These are phyloP conservation scores for Cynopterus brachyotis DNA, from an alignment of 2,113 vertebrate genomes.

Conservation along the genomic window DNA sequence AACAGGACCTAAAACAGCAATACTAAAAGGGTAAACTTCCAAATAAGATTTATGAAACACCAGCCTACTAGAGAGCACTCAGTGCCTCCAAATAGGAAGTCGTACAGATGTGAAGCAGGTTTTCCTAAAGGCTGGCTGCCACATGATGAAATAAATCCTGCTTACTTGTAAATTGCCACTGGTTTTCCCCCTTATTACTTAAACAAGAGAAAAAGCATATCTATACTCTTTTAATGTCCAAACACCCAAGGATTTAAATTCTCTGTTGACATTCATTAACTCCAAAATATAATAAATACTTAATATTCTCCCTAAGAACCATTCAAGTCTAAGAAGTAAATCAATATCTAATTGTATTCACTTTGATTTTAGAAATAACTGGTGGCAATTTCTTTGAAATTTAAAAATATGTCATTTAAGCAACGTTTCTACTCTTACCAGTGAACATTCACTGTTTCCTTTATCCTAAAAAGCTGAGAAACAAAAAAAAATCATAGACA, in stretches of 20 bases:
- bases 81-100: background rate
- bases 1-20: background rate
- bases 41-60: background rate
- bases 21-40: background rate
- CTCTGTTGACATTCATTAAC: background rate
- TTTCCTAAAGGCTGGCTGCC: background rate
- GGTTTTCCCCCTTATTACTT: background rate
- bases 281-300: background rate
- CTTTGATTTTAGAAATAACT: background rate
- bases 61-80: background rate
- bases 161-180: background rate
- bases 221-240: background rate
- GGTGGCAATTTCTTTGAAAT: constrained; percentile 10
- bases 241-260: background rate
- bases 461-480: background rate
- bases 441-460: background rate
- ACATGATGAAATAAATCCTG: background rate
- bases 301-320: background rate
- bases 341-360: background rate
- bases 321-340: background rate
- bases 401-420: background rate
- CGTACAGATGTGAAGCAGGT: background rate
- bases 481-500: background rate
- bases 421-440: constrained; percentile 14
- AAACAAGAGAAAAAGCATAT: background rate